These are phyloP conservation scores for Gracilinanus agilis DNA, from an alignment of 2,113 vertebrate genomes.

Conservation along the genomic window DNA sequence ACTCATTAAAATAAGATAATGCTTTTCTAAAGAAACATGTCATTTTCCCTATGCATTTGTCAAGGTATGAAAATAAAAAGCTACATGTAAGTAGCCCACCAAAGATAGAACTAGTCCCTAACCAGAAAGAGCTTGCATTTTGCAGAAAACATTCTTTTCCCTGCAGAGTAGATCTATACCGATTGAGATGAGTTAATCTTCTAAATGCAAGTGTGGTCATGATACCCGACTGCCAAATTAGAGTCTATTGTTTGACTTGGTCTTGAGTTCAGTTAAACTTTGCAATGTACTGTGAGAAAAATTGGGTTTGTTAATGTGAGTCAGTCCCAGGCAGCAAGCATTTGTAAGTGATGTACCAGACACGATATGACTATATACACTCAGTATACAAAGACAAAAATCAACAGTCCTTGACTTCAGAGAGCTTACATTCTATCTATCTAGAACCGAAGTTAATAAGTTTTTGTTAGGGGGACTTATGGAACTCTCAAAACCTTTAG, in stretches of 20 bases:
- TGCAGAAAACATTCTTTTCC: neutral
- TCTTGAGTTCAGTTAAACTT: neutral
- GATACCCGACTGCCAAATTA: neutral
- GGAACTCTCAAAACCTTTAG: neutral
- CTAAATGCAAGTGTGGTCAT: neutral
- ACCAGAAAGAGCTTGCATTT: neutral
- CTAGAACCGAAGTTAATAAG: neutral
- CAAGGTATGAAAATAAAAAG: neutral
- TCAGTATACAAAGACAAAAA: neutral
- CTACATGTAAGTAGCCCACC: neutral
- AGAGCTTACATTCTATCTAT: neutral
- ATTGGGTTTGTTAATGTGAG: neutral
- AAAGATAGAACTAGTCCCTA: neutral
- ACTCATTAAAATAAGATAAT: neutral
- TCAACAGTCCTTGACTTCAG: neutral
- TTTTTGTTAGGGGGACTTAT: neutral
- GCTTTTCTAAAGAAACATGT: neutral
- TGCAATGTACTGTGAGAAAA: neutral
- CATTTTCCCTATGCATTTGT: neutral
- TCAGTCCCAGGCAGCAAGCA: neutral
- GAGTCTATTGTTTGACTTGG: neutral
- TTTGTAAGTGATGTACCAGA: neutral
- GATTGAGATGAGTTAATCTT: neutral
- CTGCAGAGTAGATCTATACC: neutral
- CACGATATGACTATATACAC: neutral